Conservation (phyloP, 2,888 invertebrate genomes). For the Doris montereyensis region DNA sequence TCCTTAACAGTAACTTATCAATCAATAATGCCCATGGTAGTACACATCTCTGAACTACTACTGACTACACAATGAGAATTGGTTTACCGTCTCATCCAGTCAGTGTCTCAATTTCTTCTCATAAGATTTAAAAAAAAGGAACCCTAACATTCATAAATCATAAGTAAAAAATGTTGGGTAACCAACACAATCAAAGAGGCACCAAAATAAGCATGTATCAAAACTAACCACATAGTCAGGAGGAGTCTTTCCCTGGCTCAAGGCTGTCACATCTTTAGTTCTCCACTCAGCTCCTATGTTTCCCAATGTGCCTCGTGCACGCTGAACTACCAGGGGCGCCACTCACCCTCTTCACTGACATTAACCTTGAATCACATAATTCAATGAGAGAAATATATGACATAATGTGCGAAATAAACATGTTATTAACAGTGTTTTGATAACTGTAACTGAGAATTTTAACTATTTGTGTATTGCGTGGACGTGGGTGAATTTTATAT, state of each 20-base stretch:
- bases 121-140: too few species aligned
- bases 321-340: conserved; percentile 64
- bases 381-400: too few species aligned
- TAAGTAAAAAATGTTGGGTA: not conserved
- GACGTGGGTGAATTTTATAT: not conserved
- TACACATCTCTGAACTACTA: too few species aligned
- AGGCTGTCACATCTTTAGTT: conserved; percentile 68
- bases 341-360: conserved; percentile 66
- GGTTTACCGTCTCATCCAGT: too few species aligned
- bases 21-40: too few species aligned
- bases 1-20: too few species aligned
- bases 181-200: not conserved
- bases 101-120: too few species aligned
- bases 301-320: conserved; percentile 68
- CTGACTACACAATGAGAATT: too few species aligned
- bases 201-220: not conserved
- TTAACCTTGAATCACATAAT: too few species aligned
- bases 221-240: conserved; percentile 61
- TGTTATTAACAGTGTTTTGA: not conserved
- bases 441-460: not conserved
- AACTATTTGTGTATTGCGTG: too few species aligned
- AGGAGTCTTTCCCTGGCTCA: conserved; percentile 59
- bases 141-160: too few species aligned
- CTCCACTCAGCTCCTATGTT: conserved; percentile 69
- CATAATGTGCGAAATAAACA: too few species aligned